Conservation (phyloP, 2,797 vertebrate species). For the Melanotaenia pygmaea region DNA sequence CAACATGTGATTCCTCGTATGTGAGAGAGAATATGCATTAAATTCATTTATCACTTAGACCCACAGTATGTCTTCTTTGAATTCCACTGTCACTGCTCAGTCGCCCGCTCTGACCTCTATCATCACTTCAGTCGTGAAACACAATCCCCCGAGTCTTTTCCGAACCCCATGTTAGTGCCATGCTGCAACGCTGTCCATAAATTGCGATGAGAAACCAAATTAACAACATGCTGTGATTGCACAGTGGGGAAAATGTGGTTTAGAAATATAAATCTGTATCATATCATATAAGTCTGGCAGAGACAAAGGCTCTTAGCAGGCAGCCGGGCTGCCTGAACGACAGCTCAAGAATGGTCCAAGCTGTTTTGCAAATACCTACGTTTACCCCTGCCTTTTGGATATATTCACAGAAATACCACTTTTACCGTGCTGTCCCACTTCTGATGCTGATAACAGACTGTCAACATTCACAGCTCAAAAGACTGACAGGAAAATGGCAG, state of each 20-base stretch:
- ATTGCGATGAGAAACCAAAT: constrained; percentile 79
- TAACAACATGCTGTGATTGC: constrained; percentile 76
- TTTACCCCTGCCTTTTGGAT: constrained; percentile 58
- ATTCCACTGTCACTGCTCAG: constrained; percentile 44
- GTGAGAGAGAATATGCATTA: constrained; percentile 31
- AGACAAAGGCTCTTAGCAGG: constrained; percentile 58
- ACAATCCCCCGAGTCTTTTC: constrained; percentile 45
- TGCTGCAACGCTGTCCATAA: constrained; percentile 56
- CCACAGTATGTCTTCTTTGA: constrained; percentile 44
- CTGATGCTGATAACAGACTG: constrained; percentile 41
- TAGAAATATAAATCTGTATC: constrained; percentile 77
- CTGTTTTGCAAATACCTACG: constrained; percentile 69
- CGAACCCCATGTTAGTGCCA: constrained; percentile 43
- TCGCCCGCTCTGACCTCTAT: constrained; percentile 48
- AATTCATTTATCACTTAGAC: constrained; percentile 48
- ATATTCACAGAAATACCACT: constrained; percentile 26
- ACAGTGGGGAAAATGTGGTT: constrained; percentile 69
- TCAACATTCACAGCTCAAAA: constrained; percentile 37
- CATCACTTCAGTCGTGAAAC: constrained; percentile 55
- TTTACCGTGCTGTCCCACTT: constrained; percentile 17
- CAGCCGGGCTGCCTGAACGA: constrained; percentile 57
- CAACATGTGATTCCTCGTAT: constrained; percentile 29
- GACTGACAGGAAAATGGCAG: constrained; percentile 31
- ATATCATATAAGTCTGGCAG: constrained; percentile 68
- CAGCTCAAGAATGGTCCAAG: constrained; percentile 60